Conservation (phyloP, 1,140 invertebrate species). For the Saccostrea cuccullata region DNA sequence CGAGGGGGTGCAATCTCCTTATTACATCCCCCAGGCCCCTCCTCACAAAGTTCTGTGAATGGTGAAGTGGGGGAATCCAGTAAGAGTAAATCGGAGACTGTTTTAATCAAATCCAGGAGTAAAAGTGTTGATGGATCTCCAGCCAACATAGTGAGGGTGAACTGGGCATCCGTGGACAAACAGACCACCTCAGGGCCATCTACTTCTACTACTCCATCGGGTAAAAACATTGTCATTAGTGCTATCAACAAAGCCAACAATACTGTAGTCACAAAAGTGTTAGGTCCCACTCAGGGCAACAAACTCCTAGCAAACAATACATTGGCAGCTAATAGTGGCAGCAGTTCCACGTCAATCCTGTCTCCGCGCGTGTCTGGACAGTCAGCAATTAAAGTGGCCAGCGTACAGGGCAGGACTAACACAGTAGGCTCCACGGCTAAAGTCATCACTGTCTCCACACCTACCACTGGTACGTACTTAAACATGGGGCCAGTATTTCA, state of each 20-base stretch:
- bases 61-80: slow-evolving; percentile 52
- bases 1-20: slow-evolving; percentile 63
- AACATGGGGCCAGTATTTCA: neutral
- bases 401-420: slow-evolving; percentile 53
- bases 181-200: slow-evolving; percentile 29
- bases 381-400: slow-evolving; percentile 61
- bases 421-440: slow-evolving; percentile 62
- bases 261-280: slow-evolving; percentile 71
- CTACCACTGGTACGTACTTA: slow-evolving; percentile 65
- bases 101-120: slow-evolving; percentile 63
- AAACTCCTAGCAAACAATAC: slow-evolving; percentile 59
- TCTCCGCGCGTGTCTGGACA: slow-evolving; percentile 66
- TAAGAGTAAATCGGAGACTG: slow-evolving; percentile 56
- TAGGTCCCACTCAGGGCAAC: slow-evolving; percentile 59
- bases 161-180: slow-evolving; percentile 59
- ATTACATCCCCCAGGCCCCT: slow-evolving; percentile 59
- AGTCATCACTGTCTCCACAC: slow-evolving; percentile 73
- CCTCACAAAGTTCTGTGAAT: slow-evolving; percentile 54
- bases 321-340: slow-evolving; percentile 54
- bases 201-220: slow-evolving; percentile 51
- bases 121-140: slow-evolving; percentile 65
- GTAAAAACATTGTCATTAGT: slow-evolving; percentile 74
- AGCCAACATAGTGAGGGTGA: slow-evolving; percentile 63
- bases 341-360: slow-evolving; percentile 69
- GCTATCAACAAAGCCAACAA: slow-evolving; percentile 72